Evolutionary conservation across 2,797 vertebrate genomes (phyloP).

Genomic region (Lates japonicus): DNA sequence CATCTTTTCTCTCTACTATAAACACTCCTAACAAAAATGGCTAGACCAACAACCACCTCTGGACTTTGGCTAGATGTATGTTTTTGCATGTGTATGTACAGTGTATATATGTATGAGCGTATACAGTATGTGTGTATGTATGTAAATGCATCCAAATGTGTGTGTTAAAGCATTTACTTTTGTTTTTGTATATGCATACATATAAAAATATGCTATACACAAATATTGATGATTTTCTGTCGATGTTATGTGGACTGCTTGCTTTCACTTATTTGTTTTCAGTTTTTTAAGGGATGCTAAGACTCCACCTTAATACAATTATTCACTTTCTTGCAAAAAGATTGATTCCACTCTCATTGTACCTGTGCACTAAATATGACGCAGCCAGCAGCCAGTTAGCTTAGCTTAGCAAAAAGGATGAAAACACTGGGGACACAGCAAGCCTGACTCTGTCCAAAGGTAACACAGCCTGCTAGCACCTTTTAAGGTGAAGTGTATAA

Average conservation of each 20-base stretch:
- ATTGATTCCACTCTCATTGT: background rate
- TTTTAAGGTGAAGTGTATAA: background rate
- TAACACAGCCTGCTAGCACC: background rate
- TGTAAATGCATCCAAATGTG: conserved; percentile 13
- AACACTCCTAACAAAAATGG: conserved; percentile 30
- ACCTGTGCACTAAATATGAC: background rate
- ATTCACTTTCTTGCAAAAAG: background rate
- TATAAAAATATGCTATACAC: background rate
- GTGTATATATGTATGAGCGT: conserved; percentile 29
- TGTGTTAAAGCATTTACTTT: conserved; percentile 15
- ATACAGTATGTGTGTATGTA: conserved; percentile 13
- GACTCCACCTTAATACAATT: background rate
- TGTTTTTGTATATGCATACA: background rate
- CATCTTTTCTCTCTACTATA: background rate
- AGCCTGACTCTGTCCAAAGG: background rate
- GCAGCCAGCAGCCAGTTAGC: background rate
- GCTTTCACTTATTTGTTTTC: background rate
- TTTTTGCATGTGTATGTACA: conserved; percentile 39
- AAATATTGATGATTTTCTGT: background rate
- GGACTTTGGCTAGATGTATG: conserved; percentile 19
- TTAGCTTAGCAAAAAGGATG: background rate
- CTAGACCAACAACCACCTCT: conserved; percentile 56
- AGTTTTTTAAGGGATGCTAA: background rate
- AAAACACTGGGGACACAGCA: too few relatives aligned
- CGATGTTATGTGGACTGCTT: background rate